Evolutionary conservation across 2,113 vertebrate species (phyloP), one percentile per base, ranked within the genome.

Genomic region (Microcebus jonahi): DNA sequence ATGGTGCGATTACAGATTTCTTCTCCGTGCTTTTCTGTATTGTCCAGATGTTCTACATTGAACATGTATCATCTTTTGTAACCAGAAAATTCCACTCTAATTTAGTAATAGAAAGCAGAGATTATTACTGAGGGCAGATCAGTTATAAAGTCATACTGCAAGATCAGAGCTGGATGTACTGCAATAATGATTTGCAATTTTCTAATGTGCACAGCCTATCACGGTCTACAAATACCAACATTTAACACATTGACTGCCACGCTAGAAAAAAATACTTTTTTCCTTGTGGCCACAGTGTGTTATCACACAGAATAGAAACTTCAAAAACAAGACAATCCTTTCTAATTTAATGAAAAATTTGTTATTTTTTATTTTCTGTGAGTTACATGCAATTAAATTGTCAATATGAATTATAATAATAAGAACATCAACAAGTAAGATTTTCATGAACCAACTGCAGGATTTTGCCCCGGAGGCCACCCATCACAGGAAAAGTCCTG

Each of bases 131-230:
- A 23, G 29, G 75, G 36, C 45, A 3, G 14, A 5, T 3, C 29
- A 6, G 8, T 8, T 77, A 45, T 9, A 17, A 36, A 80, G 57
- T 29, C n/a, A 6, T 0, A 14, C 14, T 63, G 25, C 13, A 6
- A 1, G 1, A 11, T 9, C 9, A 5, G 5, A 25, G n/a, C 23
- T 2, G 18, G 50, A 25, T 0, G 1, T 11, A 1, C 15, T 3
- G 25, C 5, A 4, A 27, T 0, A 2, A 0, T 59, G 48, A 75
- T 53, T 15, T 45, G 25, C 29, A n/a, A 14, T 39, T 68, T 36
- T 50, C 36, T 29, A 63, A 29, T 73, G 17, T 2, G 20, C 29
- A 71, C 31, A 73, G 71, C 70, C 53, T 50, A 0, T 34, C 10
- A 2, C 13, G 13, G 29, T 34, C 42, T 61, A 18, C 48, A 67